Evolutionary conservation across 2,888 invertebrate species (phyloP), one percentile per base, ranked within the genome.

Genomic region (Amphimallon solstitiale): DNA sequence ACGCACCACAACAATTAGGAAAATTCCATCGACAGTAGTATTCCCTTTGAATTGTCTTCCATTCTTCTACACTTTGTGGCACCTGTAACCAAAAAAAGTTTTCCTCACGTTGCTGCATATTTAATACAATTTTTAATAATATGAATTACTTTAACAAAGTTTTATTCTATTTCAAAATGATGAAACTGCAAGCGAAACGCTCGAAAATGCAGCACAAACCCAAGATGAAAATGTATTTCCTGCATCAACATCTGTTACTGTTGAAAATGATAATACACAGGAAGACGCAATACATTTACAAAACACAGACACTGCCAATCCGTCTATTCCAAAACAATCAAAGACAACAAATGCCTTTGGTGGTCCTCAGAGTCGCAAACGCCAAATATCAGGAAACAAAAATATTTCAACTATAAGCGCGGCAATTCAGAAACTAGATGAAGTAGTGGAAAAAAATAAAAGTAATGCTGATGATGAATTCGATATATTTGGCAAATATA

Each of bases 341-440:
- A 63, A 68, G 62, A 29, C 64, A 14, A 65, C 65, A 67, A 59
- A 48, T 48, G 43, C 21, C 7, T 68, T 68, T 70, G 45, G 51
- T 66, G 56, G 45, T 51, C 61, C 66, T 67, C 62, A 61, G 56
- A 70, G 37, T 64, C 61, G 63, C 49, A 66, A 70, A 68, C 46
- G 66, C n/a, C 66, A 68, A 68, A 66, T 70, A 29, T 6, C 35
- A n/a, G n/a, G n/a, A n/a, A n/a, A n/a, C n/a, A n/a, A n/a, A n/a
- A 70, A 68, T 67, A 66, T 70, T 62, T 67, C 63, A 61, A 62
- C 12, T 62, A 67, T 65, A 68, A 64, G 61, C 45, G 63, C 68
- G 60, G 68, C 61, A 48, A 68, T 70, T 66, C 38, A 68, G 61
- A 66, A 67, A 64, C 62, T 68, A 61, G 64, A 68, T 67, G 7